Percentiles rank a stretch among this genome's conserved stretches.
Evolutionary conservation across 2,888 invertebrate genomes (phyloP).

Genomic region (Abscondita cerata): DNA sequence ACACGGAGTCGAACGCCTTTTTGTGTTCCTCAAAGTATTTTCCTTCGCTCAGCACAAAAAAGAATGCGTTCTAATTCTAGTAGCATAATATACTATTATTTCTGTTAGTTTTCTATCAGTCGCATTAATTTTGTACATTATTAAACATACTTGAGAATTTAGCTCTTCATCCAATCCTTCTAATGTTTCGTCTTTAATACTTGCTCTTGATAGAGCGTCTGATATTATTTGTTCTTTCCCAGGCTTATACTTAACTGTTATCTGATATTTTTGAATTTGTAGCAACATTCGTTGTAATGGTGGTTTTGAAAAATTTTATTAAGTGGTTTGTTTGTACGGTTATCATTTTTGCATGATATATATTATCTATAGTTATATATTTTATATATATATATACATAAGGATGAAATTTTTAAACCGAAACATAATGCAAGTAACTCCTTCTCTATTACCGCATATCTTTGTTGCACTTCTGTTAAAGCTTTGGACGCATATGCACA

Average conservation of each 20-base stretch:
- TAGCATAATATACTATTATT: too few relatives aligned
- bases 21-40: neutral
- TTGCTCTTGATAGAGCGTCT: too few relatives aligned
- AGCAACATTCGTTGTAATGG: constrained; percentile 37
- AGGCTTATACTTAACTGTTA: constrained; percentile 32
- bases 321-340: constrained; percentile 46
- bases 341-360: constrained; percentile 36
- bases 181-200: too few relatives aligned
- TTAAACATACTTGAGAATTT: too few relatives aligned
- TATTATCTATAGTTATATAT: too few relatives aligned
- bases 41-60: too few relatives aligned
- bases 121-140: neutral
- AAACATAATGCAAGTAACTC: constrained; percentile 41
- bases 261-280: constrained; percentile 33
- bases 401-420: constrained; percentile 38
- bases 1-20: too few relatives aligned
- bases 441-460: constrained; percentile 44
- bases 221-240: constrained; percentile 31
- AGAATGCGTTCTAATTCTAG: too few relatives aligned
- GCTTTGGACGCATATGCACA: constrained; percentile 29
- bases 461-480: constrained; percentile 40
- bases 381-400: too few relatives aligned
- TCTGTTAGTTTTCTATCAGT: neutral
- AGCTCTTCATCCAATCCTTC: too few relatives aligned
- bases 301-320: constrained; percentile 36